Conservation (phyloP, 2,113 vertebrate species). For the Orycteropus afer region DNA sequence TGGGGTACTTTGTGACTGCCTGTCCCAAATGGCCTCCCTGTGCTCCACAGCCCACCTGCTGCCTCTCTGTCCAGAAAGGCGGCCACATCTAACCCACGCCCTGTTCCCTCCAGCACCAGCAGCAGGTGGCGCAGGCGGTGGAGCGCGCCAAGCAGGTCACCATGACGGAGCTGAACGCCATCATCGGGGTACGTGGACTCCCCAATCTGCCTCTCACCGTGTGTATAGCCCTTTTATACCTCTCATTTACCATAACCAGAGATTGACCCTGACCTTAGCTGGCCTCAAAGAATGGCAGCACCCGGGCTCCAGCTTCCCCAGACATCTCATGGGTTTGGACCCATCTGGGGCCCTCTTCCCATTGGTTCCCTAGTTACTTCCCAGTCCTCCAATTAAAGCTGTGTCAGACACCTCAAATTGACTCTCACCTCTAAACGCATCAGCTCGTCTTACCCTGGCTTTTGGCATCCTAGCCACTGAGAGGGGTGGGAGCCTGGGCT, state of each 20-base stretch:
- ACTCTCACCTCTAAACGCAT: not conserved
- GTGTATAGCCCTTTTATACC: conserved; percentile 97
- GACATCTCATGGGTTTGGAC: not conserved
- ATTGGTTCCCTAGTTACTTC: not conserved
- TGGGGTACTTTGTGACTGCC: rapidly evolving
- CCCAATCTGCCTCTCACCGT: conserved; percentile 99
- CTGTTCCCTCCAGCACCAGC: conserved; percentile 91
- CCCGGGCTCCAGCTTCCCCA: not conserved
- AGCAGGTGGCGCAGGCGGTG: conserved; percentile 98
- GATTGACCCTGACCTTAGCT: conserved; percentile 85
- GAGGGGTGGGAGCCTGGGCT: not conserved
- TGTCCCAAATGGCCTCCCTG: not conserved
- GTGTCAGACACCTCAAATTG: not conserved
- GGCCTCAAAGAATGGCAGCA: conserved; percentile 67
- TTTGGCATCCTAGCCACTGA: not conserved
- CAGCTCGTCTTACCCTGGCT: not conserved
- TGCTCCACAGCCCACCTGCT: not conserved
- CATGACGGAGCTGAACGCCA: conserved; percentile 99
- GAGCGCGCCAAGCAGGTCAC: conserved; percentile 99
- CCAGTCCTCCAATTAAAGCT: not conserved
- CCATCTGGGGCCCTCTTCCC: not conserved
- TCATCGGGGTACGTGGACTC: conserved; percentile 99
- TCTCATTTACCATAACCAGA: conserved; percentile 89
- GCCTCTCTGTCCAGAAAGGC: not conserved
- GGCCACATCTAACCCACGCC: not conserved